These are phyloP conservation scores for Sceloporus tristichus DNA, from an alignment of 2,113 vertebrate genomes.

Conservation along the genomic window DNA sequence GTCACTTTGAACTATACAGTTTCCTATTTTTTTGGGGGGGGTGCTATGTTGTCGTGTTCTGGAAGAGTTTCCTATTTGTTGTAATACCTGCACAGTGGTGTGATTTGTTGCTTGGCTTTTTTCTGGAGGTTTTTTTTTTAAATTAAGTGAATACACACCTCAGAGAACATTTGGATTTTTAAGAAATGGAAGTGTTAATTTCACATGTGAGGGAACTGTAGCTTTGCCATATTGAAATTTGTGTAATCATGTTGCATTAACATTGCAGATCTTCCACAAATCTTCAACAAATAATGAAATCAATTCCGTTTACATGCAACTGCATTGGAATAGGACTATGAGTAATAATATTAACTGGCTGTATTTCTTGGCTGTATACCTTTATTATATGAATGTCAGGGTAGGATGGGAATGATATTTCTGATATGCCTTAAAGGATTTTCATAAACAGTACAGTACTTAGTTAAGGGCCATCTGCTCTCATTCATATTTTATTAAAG, in stretches of 20 bases:
- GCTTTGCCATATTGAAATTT: background rate
- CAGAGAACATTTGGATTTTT: background rate
- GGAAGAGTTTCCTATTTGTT: background rate
- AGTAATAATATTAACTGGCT: too few species aligned
- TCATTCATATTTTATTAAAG: conserved; percentile 76
- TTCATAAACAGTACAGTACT: conserved; percentile 50
- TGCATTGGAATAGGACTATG: background rate
- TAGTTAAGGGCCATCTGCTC: conserved; percentile 71
- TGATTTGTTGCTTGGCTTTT: background rate
- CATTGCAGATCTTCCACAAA: too few species aligned
- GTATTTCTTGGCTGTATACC: conserved; percentile 29
- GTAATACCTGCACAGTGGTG: background rate
- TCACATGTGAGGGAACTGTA: background rate
- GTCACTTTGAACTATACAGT: too few species aligned
- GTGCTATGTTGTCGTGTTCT: too few species aligned
- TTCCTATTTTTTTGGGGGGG: too few species aligned
- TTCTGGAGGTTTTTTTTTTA: background rate
- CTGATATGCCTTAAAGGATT: conserved; percentile 43
- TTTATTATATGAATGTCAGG: conserved; percentile 37
- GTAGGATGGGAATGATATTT: conserved; percentile 34
- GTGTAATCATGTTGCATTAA: too few species aligned
- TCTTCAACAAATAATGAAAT: too few species aligned
- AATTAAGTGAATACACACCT: background rate
- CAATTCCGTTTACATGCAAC: too few species aligned
- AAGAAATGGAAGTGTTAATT: background rate